Evolutionary conservation across 2,797 vertebrate genomes (phyloP).

Genomic region (Chaetophractus vellerosus): DNA sequence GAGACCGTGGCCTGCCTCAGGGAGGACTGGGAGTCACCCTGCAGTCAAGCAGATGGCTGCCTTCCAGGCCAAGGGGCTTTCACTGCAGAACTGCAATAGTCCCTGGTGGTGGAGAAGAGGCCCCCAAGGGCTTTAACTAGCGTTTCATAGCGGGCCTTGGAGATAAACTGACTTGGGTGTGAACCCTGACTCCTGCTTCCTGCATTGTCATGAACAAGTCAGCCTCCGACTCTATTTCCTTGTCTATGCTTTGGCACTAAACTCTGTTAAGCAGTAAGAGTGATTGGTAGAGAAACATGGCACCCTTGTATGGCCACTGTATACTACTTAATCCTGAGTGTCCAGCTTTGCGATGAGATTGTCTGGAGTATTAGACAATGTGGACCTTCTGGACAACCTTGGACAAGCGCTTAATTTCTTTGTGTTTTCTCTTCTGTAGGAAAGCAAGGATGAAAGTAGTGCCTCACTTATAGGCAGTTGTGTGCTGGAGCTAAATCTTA

Average conservation of each 20-base stretch:
- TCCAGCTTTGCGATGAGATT: not conserved
- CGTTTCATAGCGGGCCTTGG: not conserved
- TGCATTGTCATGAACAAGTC: not conserved
- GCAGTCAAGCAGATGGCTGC: not conserved
- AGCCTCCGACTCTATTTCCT: not conserved
- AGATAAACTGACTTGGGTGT: too few relatives aligned
- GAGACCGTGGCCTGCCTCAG: not conserved
- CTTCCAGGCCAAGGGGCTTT: not conserved
- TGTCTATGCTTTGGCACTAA: not conserved
- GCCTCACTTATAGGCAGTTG: not conserved
- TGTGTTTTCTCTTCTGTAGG: not conserved
- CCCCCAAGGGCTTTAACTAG: not conserved
- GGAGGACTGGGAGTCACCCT: not conserved
- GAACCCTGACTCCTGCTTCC: not conserved
- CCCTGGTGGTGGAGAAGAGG: not conserved
- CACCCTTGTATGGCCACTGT: not conserved
- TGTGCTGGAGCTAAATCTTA: not conserved
- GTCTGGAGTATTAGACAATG: not conserved
- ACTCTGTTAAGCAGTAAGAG: conserved; percentile 24
- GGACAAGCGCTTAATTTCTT: not conserved
- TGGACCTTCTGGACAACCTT: not conserved
- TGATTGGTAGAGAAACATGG: not conserved
- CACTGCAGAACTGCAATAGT: not conserved
- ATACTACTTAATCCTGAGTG: not conserved
- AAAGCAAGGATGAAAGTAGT: not conserved